Base-by-base conservation (phyloP, 2,888 invertebrate genomes). In the Pandemis heparana region DNA sequence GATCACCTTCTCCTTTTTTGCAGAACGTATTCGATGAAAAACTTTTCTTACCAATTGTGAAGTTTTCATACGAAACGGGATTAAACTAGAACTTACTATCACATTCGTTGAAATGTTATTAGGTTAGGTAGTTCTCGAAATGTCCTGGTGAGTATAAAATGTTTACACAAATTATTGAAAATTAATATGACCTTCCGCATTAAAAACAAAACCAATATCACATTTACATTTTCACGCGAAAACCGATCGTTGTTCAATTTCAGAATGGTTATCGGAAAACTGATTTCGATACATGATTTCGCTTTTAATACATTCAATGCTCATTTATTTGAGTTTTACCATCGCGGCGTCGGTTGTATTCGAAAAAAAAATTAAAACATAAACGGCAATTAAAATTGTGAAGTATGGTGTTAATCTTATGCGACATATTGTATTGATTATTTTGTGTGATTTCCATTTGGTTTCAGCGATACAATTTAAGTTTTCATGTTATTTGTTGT, bases 281-380 rank as follows among this genome's bases (percentile, higher is more conserved):
- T 38, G 60, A 61, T 62, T 72, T 38, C 53, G 62, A 72, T 62
- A 67, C 66, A 61, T 67, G 67, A 63, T 67, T 32, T 56, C 14
- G 38, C 10, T 72, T 46, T 53, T 60, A 63, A 46, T 38, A 46
- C 14, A 46, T 63, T 46, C 23, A 23, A 63, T 63, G 14, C 46
- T 43, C 12, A 56, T 77, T 79, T 82, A 80, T 80, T 76, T 78
- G 80, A 79, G 78, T 63, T 18, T 63, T 23, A 46, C 3, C 14
- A 43, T 14, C 5, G 10, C 43, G 43, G 43, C 43, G 14, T 53
- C 18, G 12, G 12, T 23, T 23, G 12, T 10, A 56, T 23, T 23
- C 12, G 12, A 23, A 56, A 23, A 23, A 56, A 18, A 14, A 12
- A n/a, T 48, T 14, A 48, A 48, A 48, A n/a, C 48, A 7, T 48